Base-by-base conservation (phyloP, 2,888 invertebrate species). In the Drosophila monieri region DNA sequence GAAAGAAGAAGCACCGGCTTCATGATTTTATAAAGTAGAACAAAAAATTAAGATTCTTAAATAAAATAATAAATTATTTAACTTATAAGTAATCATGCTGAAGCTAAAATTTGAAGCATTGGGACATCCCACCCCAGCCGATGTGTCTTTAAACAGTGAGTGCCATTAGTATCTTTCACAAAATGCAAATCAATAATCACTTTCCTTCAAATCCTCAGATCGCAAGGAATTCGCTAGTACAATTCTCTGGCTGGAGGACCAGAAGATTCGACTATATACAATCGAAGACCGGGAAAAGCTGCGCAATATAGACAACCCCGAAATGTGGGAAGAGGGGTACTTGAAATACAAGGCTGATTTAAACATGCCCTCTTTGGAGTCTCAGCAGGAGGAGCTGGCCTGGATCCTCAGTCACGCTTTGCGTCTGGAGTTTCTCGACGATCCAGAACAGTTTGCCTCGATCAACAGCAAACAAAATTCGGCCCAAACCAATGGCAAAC, bases 211-310 rank as follows among this genome's bases (percentile, higher is more conserved):
- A 37, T 47, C 14, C 35, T 2, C 23, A 98, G 98, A 97, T 92
- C 94, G 95, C 77, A 94, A 94, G 71, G 94, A 96, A 85, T 95
- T 97, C 89, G 94, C 96, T 52, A 95, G 95, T 87, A 93, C 97
- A 23, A 93, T 98, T 21, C 92, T 96, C 1, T 99, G 98, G 99
- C 90, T 99, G 57, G 99, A 99, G 92, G 97, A 97, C 89, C 97
- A 97, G 90, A 97, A 97, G 92, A 97, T 99, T 76, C 94, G 98
- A 10, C 95, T 95, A 77, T 97, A 97, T 79, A 95, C 95, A 89
- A 95, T 97, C 60, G 96, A 97, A 88, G 96, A 97, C 73, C 93
- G 97, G 10, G 94, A 93, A 74, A 93, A 92, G 0, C 91, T 99
- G n/a, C 93, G 96, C 44, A 94, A 95, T 76, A 93, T 95, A 1